Conservation (phyloP, 2,888 invertebrate species). For the Tenthredo scrophulariae region DNA sequence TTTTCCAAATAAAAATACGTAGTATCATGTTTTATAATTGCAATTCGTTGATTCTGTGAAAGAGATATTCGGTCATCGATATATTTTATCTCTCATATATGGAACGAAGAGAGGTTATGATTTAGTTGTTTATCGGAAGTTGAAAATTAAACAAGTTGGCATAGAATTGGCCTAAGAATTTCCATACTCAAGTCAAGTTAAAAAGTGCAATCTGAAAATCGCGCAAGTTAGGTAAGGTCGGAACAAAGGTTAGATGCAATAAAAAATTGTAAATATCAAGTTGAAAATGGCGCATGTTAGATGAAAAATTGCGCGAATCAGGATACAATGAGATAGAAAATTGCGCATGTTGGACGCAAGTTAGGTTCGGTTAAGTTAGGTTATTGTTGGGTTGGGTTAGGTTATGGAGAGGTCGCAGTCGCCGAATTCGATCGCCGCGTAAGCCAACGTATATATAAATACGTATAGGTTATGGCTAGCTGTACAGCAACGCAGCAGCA, state of each 20-base stretch:
- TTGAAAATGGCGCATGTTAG: not conserved
- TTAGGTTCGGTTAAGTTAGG: not conserved
- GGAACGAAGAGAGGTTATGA: not conserved
- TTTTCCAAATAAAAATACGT: not conserved
- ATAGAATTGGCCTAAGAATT: not conserved
- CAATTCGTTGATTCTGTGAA: not conserved
- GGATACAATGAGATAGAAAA: not conserved
- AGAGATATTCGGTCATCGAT: not conserved
- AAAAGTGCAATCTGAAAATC: not conserved
- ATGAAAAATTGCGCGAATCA: not conserved
- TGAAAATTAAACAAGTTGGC: not conserved
- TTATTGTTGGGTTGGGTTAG: not conserved
- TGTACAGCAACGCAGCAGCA: constrained; percentile 28
- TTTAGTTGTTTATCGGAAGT: not conserved
- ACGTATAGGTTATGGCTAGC: not conserved
- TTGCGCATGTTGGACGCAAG: too few species aligned
- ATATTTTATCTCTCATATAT: not conserved
- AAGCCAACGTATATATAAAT: not conserved
- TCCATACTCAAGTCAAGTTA: not conserved
- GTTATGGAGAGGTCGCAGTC: not conserved
- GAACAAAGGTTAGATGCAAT: not conserved
- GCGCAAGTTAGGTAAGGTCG: not conserved
- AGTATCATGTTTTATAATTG: not conserved
- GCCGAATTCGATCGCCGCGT: constrained; percentile 36
- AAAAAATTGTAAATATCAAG: too few species aligned